Evolutionary conservation across 2,888 invertebrate species (phyloP), one percentile per base, ranked within the genome.

Genomic region (Drosophila neutralis): DNA sequence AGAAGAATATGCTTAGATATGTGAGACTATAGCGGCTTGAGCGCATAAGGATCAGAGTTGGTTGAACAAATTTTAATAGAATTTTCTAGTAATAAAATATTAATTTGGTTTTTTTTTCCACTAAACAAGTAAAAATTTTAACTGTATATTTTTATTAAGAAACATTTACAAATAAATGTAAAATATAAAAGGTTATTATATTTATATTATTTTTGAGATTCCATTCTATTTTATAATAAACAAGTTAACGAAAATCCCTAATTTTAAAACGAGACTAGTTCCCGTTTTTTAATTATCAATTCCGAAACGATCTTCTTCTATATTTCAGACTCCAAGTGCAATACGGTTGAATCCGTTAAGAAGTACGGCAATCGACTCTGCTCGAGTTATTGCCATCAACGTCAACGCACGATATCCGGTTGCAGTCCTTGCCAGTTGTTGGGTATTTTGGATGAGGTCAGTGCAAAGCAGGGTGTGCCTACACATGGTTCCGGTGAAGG

Each of bases 401-500:
- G 78, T 7, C 69, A 69, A 38, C 76, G 82, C 66, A 87, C 91
- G 7, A 69, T 92, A 57, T 70, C 75, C 71, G 93, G 92, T 54
- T 93, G 93, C 82, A 92, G 90, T 81, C 79, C 83, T 74, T 92
- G 92, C 72, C 71, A 73, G 74, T 69, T 76, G 73, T 78, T 71
- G 70, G 36, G 52, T 66, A 48, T 72, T 81, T 54, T 29, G 49
- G 61, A 69, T 36, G 66, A 51, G 74, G 85, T 58, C 87, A 85
- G 89, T 69, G 29, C 18, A 51, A 29, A 52, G 78, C 83, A 76
- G 78, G 53, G 66, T 53, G 68, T 27, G 64, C 54, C 83, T 79
- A 51, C 82, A 74, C 66, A 86, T 69, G 85, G 76, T 79, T 68
- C 76, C 65, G 56, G 48, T 13, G 45, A 52, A 52, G 73, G 53